Evolutionary conservation across 1,140 invertebrate species (phyloP).

Genomic region (Aleiodes sp.): DNA sequence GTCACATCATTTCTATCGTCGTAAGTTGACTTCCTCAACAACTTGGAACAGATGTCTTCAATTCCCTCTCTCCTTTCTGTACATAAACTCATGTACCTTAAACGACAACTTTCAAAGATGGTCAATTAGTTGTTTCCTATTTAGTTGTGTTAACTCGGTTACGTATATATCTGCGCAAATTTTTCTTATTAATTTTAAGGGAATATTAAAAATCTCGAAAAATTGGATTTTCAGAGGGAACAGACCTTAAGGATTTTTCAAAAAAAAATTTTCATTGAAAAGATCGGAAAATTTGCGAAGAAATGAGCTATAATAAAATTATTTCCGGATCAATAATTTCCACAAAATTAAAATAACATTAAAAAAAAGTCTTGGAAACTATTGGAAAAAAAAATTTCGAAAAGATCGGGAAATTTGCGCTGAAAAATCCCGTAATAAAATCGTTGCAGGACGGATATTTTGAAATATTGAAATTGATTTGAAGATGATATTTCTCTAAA

Average conservation of each 20-base stretch:
- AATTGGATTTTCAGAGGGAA: neutral
- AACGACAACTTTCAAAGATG: slow-evolving; percentile 11
- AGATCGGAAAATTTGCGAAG: neutral
- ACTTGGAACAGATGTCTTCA: neutral
- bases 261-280: neutral
- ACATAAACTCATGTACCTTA: neutral
- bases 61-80: neutral
- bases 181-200: neutral
- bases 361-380: neutral
- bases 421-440: no score
- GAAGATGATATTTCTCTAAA: no score
- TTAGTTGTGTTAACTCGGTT: slow-evolving; percentile 4
- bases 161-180: neutral
- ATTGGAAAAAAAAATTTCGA: neutral
- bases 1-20: neutral
- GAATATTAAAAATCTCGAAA: no score
- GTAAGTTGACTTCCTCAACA: neutral
- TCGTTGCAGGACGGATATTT: no score
- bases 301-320: no score
- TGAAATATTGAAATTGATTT: no score
- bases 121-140: slow-evolving; percentile 16
- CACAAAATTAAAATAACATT: neutral
- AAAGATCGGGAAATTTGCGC: neutral
- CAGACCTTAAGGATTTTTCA: no score
- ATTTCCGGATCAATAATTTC: neutral